A percentile compares a stretch with the other conserved stretches of the same genome.
These are phyloP conservation scores for Strix aluco DNA, from an alignment of 2,113 vertebrate genomes.

Conservation along the genomic window DNA sequence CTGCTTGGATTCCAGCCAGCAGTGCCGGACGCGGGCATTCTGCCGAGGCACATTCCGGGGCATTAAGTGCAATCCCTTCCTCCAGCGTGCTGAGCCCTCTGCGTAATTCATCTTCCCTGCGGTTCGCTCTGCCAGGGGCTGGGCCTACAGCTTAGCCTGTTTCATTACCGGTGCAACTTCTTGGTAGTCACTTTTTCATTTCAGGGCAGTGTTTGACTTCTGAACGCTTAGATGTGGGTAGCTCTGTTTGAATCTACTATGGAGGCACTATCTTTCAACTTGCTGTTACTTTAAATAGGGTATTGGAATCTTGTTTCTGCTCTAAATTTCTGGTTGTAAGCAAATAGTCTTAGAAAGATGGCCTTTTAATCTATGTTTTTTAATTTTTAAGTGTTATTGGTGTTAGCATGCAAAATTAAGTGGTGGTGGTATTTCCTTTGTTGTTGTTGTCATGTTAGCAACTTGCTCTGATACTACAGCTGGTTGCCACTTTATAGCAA, in stretches of 20 bases:
- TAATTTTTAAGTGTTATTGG: accelerated
- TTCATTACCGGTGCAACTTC: background rate
- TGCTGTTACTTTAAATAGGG: background rate
- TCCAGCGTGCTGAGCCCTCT: background rate
- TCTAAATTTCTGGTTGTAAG: background rate
- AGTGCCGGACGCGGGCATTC: background rate
- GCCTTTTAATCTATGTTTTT: background rate
- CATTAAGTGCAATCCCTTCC: slow-evolving; percentile 38
- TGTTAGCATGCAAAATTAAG: background rate
- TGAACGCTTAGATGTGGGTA: accelerated
- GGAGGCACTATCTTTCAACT: background rate
- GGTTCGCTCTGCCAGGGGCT: background rate
- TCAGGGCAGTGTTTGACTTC: background rate
- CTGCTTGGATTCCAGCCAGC: slow-evolving; percentile 50
- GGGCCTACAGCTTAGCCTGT: background rate
- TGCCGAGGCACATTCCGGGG: slow-evolving; percentile 23
- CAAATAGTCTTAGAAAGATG: background rate
- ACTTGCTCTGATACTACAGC: background rate
- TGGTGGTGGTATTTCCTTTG: background rate
- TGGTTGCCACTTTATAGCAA: background rate
- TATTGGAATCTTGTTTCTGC: background rate
- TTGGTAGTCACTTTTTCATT: background rate
- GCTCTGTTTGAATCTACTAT: background rate
- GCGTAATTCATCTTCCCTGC: background rate
- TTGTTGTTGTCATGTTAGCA: background rate